Conservation (phyloP, 2,113 vertebrate genomes). For the Indicator indicator region DNA sequence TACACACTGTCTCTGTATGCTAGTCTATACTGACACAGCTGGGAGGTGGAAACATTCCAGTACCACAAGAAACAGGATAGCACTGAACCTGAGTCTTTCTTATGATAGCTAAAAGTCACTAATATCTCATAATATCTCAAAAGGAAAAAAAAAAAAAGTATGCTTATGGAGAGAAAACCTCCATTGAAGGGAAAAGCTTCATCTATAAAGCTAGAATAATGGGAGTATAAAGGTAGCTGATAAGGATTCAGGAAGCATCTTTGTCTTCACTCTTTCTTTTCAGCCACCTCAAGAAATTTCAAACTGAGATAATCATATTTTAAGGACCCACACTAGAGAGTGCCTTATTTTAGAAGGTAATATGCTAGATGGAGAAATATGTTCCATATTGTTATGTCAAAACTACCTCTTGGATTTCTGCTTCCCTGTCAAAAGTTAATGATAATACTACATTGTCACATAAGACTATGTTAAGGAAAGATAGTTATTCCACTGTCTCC, state of each 20-base stretch:
- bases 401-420: neutral
- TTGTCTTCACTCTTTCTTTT: neutral
- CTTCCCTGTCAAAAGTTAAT: neutral
- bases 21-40: fast-evolving
- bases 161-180: neutral
- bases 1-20: neutral
- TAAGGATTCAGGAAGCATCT: neutral
- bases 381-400: neutral
- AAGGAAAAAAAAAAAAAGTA: neutral
- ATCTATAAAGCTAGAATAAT: neutral
- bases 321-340: neutral
- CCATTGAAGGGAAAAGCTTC: neutral
- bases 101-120: neutral
- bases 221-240: neutral
- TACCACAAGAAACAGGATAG: neutral
- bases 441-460: neutral
- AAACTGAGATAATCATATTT: neutral
- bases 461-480: neutral
- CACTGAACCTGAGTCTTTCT: fast-evolving
- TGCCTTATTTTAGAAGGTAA: neutral
- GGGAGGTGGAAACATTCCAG: neutral
- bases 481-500: neutral
- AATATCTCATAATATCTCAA: neutral
- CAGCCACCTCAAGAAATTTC: neutral
- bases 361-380: neutral